Percentiles rank a stretch among this genome's conserved stretches.
phyloP scores from a whole-genome alignment of 2,797 vertebrate genomes.

The Myoxocephalus aenaeus region DNA sequence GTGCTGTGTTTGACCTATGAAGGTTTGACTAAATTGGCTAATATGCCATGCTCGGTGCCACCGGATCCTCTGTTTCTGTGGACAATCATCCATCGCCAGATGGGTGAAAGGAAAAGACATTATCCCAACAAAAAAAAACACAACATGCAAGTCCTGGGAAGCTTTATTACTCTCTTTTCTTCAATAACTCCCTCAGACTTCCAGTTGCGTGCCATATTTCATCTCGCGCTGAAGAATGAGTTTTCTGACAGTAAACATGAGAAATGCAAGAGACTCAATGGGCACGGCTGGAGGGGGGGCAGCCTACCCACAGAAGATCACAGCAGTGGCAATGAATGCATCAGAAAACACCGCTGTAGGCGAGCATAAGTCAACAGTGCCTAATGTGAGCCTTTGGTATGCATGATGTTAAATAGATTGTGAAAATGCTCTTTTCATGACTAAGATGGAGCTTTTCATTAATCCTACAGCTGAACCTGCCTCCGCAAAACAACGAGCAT shows the following conservation, averaged over 20 bases:
- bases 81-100: conserved; percentile 44
- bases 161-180: conserved; percentile 60
- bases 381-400: conserved; percentile 81
- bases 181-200: conserved; percentile 70
- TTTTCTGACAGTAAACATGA: conserved; percentile 72
- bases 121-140: conserved; percentile 53
- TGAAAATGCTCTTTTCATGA: conserved; percentile 84
- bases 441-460: conserved; percentile 87
- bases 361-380: conserved; percentile 78
- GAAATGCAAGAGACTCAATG: conserved; percentile 76
- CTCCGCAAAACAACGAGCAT: conserved; percentile 82
- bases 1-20: conserved; percentile 56
- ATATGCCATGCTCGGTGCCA: conserved; percentile 14
- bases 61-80: conserved; percentile 37
- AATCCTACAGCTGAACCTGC: conserved; percentile 83
- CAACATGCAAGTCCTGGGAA: conserved; percentile 50
- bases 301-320: conserved; percentile 76
- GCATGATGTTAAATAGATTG: conserved; percentile 83
- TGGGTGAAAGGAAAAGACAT: conserved; percentile 33
- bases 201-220: conserved; percentile 71
- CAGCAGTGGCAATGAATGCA: conserved; percentile 78
- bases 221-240: conserved; percentile 64
- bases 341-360: conserved; percentile 77
- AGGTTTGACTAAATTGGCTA: conserved; percentile 51
- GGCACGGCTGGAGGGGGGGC: conserved; percentile 65